These are phyloP conservation scores for Uria lomvia DNA, from an alignment of 2,113 vertebrate genomes.

Conservation along the genomic window DNA sequence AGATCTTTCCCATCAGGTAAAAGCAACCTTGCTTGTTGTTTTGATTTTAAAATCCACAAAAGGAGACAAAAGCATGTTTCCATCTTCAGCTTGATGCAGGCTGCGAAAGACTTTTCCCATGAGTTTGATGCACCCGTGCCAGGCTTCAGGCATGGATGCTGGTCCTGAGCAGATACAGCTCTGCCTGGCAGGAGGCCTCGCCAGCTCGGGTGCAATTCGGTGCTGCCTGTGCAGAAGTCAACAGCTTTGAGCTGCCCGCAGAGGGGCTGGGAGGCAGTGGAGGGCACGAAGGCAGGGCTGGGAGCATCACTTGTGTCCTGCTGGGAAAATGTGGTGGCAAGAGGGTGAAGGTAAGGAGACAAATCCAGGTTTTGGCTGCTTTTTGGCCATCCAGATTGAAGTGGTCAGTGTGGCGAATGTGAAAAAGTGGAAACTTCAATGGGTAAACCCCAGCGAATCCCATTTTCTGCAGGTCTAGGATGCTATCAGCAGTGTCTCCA, in stretches of 20 bases:
- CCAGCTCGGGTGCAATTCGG: fast-evolving
- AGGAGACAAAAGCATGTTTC: not conserved
- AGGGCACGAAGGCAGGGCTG: not conserved
- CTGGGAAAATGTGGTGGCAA: not conserved
- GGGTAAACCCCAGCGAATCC: not conserved
- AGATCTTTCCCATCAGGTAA: not conserved
- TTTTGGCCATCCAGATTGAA: not conserved
- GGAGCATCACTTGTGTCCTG: not conserved
- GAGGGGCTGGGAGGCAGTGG: not conserved
- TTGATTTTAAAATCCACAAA: not conserved
- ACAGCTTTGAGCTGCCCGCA: not conserved
- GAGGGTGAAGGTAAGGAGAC: not conserved
- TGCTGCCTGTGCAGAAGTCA: not conserved
- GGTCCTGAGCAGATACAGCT: not conserved
- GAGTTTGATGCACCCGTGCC: not conserved
- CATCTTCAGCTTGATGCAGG: not conserved
- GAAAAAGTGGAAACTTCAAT: not conserved
- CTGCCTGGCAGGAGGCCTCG: not conserved
- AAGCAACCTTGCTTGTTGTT: not conserved
- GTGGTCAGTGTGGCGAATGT: fast-evolving
- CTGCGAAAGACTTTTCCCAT: not conserved
- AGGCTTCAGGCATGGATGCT: not conserved
- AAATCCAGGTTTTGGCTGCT: not conserved
- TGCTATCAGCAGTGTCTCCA: not conserved
- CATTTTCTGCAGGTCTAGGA: not conserved